Conservation (phyloP, 2,113 vertebrate species). For the Trematocara zebra region DNA sequence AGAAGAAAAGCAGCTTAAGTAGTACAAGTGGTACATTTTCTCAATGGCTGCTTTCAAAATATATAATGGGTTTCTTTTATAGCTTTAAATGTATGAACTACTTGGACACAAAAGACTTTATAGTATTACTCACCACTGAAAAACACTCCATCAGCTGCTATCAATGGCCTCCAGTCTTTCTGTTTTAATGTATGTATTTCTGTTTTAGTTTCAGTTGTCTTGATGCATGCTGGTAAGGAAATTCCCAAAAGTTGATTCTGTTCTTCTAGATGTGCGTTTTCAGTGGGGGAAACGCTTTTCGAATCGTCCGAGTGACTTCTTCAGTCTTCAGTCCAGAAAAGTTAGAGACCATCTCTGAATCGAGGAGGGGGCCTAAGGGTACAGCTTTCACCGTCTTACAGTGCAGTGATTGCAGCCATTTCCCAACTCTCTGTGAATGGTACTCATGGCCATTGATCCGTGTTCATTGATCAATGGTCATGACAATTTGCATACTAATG, state of each 20-base stretch:
- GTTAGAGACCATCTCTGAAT: background rate
- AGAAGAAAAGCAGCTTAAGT: background rate
- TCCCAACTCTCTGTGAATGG: background rate
- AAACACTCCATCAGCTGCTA: background rate
- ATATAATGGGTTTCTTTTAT: background rate
- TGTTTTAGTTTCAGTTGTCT: background rate
- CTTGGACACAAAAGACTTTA: background rate
- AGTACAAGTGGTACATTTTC: background rate
- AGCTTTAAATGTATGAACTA: background rate
- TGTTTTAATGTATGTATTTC: background rate
- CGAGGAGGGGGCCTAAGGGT: background rate
- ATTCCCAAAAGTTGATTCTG: background rate
- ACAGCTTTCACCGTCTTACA: background rate
- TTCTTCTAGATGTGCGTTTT: background rate
- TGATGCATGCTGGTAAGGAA: background rate
- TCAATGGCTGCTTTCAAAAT: background rate
- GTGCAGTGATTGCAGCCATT: background rate
- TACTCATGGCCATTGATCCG: background rate
- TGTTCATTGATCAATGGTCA: background rate
- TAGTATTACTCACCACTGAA: background rate
- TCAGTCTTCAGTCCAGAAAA: background rate
- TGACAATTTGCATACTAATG: background rate
- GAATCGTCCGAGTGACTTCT: background rate
- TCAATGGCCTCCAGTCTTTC: background rate
- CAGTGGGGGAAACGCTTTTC: background rate